Percentiles rank a stretch among this genome's conserved stretches.
Conservation (phyloP, 92 coral and sea anemone genomes). For the Palythoa grandiflora region DNA sequence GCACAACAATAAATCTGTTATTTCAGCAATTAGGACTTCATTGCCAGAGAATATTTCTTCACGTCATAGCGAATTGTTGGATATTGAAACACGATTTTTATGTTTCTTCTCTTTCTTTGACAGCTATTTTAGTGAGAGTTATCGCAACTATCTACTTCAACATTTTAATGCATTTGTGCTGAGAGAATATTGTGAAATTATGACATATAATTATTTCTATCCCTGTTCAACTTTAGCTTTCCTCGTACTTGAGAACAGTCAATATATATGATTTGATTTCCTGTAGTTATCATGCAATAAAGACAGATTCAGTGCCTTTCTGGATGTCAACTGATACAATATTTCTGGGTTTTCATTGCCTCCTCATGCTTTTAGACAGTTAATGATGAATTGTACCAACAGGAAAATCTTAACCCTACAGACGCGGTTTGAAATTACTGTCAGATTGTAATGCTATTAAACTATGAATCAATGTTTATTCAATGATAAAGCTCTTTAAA, state of each 20-base stretch:
- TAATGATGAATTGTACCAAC: neutral
- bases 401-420: neutral
- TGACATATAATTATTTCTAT: neutral
- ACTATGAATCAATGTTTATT: conserved; percentile 26
- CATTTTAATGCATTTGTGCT: neutral
- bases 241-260: neutral
- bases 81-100: too few relatives aligned
- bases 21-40: conserved; percentile 13
- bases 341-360: neutral
- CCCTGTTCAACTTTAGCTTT: neutral
- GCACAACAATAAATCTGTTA: neutral
- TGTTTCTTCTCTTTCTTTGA: too few relatives aligned
- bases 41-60: conserved; percentile 1
- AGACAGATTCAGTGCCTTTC: neutral
- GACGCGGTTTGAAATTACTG: conserved; percentile 6
- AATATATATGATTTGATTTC: neutral
- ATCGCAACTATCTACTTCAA: neutral
- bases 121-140: too few relatives aligned
- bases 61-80: too few relatives aligned
- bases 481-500: conserved; percentile 27
- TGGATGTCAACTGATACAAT: neutral
- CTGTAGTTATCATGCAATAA: neutral
- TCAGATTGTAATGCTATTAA: neutral
- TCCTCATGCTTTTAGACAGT: neutral
- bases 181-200: neutral